A percentile compares a stretch with the other conserved stretches of the same genome.
phyloP scores from a whole-genome alignment of 2,797 vertebrate species.

The Salarias fasciatus region DNA sequence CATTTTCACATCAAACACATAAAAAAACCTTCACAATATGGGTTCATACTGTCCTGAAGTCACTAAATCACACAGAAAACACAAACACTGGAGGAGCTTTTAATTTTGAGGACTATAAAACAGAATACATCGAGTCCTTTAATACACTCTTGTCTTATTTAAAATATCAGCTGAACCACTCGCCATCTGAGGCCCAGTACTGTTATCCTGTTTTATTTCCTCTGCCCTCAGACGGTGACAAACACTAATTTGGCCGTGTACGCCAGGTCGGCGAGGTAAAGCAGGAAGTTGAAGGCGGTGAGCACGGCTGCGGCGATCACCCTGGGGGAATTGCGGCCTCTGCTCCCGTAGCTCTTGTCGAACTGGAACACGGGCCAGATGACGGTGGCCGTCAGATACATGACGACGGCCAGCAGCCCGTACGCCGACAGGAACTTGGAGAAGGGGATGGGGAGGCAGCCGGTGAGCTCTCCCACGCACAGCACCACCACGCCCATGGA shows the following conservation, averaged over 20 bases:
- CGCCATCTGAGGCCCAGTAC: too few relatives aligned
- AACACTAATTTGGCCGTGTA: constrained; percentile 80
- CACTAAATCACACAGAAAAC: too few relatives aligned
- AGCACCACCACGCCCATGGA: constrained; percentile 87
- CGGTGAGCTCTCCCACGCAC: constrained; percentile 88
- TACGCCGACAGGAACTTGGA: constrained; percentile 87
- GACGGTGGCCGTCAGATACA: constrained; percentile 86
- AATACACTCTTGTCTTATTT: too few relatives aligned
- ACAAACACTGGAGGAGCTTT: too few relatives aligned
- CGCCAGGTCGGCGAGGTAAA: constrained; percentile 80
- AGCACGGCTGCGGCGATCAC: constrained; percentile 65
- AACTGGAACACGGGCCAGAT: constrained; percentile 92
- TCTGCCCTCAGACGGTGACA: constrained; percentile 59
- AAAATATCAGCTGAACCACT: too few relatives aligned
- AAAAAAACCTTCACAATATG: too few relatives aligned
- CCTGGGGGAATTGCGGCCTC: fast-evolving
- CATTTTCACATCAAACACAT: constrained; percentile 7
- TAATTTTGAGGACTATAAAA: too few relatives aligned
- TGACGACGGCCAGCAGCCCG: constrained; percentile 82
- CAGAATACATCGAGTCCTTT: too few relatives aligned
- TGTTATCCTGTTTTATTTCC: background rate
- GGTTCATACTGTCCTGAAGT: too few relatives aligned
- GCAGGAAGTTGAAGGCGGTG: constrained; percentile 81
- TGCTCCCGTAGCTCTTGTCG: constrained; percentile 5
- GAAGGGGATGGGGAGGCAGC: constrained; percentile 86